Conservation (phyloP, 2,888 invertebrate genomes). For the Autographa gamma region DNA sequence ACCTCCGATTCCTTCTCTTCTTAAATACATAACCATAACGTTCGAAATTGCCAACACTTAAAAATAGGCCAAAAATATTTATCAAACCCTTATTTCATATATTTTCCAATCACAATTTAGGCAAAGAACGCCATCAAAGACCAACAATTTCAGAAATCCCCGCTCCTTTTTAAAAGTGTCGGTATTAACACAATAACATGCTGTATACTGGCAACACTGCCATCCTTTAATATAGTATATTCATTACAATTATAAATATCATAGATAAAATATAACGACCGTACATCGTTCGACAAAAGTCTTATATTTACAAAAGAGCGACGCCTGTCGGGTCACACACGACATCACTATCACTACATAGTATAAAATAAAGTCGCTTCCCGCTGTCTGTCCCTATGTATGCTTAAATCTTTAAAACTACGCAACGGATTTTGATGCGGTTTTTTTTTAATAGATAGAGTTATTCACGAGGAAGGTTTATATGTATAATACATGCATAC, state of each 20-base stretch:
- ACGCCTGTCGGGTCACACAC: neutral
- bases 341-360: too few relatives aligned
- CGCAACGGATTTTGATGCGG: too few relatives aligned
- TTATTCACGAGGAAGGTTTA: too few relatives aligned
- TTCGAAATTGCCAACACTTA: constrained; percentile 30
- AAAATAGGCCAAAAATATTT: constrained; percentile 6
- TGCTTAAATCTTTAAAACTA: too few relatives aligned
- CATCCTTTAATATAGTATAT: constrained; percentile 12
- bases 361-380: too few relatives aligned
- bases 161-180: too few relatives aligned
- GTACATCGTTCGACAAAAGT: constrained; percentile 29
- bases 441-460: too few relatives aligned
- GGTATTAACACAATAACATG: neutral
- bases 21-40: constrained; percentile 27
- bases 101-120: neutral
- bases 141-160: constrained; percentile 23
- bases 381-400: too few relatives aligned
- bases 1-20: constrained; percentile 8
- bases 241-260: constrained; percentile 13
- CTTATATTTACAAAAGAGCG: constrained; percentile 13
- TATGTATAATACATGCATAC: too few relatives aligned
- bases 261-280: constrained; percentile 33
- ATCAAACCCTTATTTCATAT: neutral
- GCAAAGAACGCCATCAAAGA: constrained; percentile 20
- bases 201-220: constrained; percentile 3